A percentile compares a stretch with the other conserved stretches of the same genome.
Evolutionary conservation across 2,888 invertebrate species (phyloP).

Genomic region (Drosophila melanocephala): DNA sequence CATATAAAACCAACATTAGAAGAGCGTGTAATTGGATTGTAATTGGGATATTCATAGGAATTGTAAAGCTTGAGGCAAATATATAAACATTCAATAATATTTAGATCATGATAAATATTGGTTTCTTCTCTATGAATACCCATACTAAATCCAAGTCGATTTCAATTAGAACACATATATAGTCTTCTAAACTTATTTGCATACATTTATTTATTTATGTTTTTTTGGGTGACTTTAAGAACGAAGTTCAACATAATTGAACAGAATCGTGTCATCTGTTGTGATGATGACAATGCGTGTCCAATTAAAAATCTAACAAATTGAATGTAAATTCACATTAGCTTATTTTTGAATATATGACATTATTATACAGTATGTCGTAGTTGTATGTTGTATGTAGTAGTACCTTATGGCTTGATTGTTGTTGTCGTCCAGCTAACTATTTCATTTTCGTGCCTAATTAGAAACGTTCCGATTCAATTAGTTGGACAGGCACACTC

Average conservation of each 20-base stretch:
- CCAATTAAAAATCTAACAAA: constrained; percentile 40
- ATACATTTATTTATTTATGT: neutral
- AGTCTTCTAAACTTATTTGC: neutral
- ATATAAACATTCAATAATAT: neutral
- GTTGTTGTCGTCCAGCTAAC: constrained; percentile 3
- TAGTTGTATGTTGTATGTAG: neutral
- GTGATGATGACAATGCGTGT: constrained; percentile 35
- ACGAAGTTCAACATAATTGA: neutral
- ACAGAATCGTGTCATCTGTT: neutral
- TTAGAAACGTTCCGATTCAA: constrained; percentile 57
- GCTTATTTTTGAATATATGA: constrained; percentile 6
- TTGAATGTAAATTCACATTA: neutral
- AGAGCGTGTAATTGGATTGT: neutral
- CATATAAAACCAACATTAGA: neutral
- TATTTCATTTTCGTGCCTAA: constrained; percentile 48
- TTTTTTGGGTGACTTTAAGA: neutral
- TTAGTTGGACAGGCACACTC: constrained; percentile 31
- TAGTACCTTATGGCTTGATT: neutral
- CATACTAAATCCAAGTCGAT: neutral
- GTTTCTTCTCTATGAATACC: neutral
- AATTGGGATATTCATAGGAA: neutral
- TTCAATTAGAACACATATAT: neutral
- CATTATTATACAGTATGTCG: constrained; percentile 7
- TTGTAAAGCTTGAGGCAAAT: no score
- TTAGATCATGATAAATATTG: neutral